Conservation (phyloP, 2,113 vertebrate species). For the Halichoeres trimaculatus region DNA sequence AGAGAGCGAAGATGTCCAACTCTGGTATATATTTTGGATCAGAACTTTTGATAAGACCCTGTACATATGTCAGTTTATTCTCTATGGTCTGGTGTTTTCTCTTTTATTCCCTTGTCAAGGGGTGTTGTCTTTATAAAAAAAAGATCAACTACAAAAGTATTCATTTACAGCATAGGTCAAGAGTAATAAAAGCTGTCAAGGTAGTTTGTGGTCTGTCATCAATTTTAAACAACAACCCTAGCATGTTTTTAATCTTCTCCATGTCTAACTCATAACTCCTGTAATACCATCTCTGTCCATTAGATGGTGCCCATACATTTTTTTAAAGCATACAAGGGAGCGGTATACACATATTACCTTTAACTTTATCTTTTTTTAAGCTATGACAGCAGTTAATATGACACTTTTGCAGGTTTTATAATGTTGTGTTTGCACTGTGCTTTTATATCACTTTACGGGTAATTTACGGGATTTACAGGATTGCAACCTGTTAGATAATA, state of each 20-base stretch:
- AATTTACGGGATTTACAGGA: no score
- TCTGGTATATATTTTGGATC: conserved; percentile 32
- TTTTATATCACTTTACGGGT: not conserved
- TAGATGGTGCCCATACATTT: conserved; percentile 58
- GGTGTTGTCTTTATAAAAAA: conserved; percentile 14
- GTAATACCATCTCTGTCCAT: conserved; percentile 45
- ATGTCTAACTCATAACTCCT: no score
- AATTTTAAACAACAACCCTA: not conserved
- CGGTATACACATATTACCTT: not conserved
- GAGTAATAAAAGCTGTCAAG: conserved; percentile 53
- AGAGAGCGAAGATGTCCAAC: conserved; percentile 29
- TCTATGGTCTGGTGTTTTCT: not conserved
- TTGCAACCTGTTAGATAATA: no score
- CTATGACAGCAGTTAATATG: not conserved
- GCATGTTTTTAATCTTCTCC: no score
- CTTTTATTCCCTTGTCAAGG: not conserved
- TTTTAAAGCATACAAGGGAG: not conserved
- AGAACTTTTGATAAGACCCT: conserved; percentile 42
- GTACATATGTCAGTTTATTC: conserved; percentile 59
- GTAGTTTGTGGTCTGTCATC: conserved; percentile 18
- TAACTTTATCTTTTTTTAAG: not conserved
- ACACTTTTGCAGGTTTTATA: not conserved
- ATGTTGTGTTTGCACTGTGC: not conserved
- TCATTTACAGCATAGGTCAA: conserved; percentile 27
- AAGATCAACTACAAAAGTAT: conserved; percentile 27